Evolutionary conservation across 2,113 vertebrate species (phyloP).

Genomic region (Halcyon senegalensis): DNA sequence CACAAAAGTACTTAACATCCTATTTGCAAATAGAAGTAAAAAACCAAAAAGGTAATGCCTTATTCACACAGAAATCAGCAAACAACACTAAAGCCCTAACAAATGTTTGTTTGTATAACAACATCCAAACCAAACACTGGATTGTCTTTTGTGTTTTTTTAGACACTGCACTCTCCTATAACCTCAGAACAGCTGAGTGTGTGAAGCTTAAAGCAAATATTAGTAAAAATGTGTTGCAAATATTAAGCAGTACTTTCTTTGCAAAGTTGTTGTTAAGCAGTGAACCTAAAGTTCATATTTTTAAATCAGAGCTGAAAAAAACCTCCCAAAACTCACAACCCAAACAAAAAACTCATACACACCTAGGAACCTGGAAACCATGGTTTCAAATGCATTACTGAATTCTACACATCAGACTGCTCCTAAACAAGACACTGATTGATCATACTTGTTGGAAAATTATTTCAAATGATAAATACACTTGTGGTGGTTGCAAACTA

Average conservation of each 20-base stretch:
- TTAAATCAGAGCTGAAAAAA: background rate
- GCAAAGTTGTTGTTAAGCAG: background rate
- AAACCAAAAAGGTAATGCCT: background rate
- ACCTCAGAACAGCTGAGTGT: background rate
- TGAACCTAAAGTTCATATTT: background rate
- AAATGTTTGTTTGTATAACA: background rate
- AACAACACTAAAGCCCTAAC: background rate
- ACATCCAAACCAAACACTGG: background rate
- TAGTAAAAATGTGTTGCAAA: background rate
- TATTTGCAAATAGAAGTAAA: background rate
- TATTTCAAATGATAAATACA: background rate
- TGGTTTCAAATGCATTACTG: background rate
- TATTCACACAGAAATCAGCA: background rate
- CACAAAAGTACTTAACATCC: background rate
- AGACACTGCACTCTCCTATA: background rate
- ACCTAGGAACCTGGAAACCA: background rate
- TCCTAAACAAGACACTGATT: background rate
- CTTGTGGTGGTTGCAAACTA: background rate
- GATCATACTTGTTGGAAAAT: background rate
- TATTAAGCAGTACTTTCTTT: background rate
- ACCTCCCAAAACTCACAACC: background rate
- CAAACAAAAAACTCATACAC: background rate
- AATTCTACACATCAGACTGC: background rate
- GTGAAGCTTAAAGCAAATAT: background rate
- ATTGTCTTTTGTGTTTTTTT: background rate